Evolutionary conservation across 2,888 invertebrate genomes (phyloP), one percentile per base, ranked within the genome.

Genomic region (Philhelius pedissequus): DNA sequence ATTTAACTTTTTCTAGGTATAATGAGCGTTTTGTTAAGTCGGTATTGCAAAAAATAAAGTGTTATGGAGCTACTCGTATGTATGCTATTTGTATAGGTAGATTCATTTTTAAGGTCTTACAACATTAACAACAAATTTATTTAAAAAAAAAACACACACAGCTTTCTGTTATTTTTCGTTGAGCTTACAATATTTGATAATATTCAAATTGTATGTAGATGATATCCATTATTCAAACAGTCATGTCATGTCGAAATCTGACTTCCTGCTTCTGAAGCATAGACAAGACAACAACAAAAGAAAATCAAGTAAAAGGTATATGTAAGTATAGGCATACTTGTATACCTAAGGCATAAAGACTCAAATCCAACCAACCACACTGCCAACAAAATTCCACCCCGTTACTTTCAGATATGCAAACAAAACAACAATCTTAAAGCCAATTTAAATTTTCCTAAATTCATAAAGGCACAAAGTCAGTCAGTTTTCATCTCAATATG

Each of bases 391-490:
- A 56, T 74, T 74, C 60, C 64, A 54, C 52, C 48, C 62, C 45
- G 70, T 56, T 64, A 66, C 70, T 64, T 70, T 48, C n/a, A n/a
- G n/a, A n/a, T 25, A n/a, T 3, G 9, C n/a, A n/a, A 6, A 32
- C 9, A 20, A 32, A 20, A 32, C 5, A 15, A 20, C 13, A 20
- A 35, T 52, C 48, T 32, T 68, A 20, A 56, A 64, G 64, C 70
- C 54, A 73, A 74, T 66, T 64, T 48, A 30, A 18, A 66, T 73
- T 75, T 79, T 76, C n/a, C n/a, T n/a, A n/a, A n/a, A n/a, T n/a
- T n/a, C n/a, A n/a, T n/a, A n/a, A n/a, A n/a, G 75, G 80, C 84
- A 84, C 60, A 73, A 84, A 84, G 71, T 76, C 75, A 80, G 84
- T 71, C 73, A 62, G 66, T 13, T 66, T 64, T 45, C 45, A n/a